phyloP scores from a whole-genome alignment of 92 coral and sea anemone genomes.

The Diadumene lineata region DNA sequence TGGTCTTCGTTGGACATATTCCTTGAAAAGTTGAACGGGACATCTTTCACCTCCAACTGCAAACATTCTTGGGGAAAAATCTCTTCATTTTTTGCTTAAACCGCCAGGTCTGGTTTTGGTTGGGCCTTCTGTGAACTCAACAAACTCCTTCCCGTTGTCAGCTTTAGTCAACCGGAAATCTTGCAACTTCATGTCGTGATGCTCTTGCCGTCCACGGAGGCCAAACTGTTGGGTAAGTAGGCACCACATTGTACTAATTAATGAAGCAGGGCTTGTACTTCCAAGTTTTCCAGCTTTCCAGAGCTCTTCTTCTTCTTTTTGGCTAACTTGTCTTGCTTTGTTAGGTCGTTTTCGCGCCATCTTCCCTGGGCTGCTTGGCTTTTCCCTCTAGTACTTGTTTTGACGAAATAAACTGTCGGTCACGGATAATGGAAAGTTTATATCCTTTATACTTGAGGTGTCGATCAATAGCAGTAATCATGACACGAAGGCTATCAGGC shows the following conservation, averaged over 20 bases:
- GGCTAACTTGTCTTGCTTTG: slow-evolving; percentile 26
- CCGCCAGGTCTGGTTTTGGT: slow-evolving; percentile 46
- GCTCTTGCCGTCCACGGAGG: too few relatives aligned
- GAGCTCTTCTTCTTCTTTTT: slow-evolving; percentile 52
- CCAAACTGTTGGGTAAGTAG: slow-evolving; percentile 43
- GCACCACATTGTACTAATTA: slow-evolving; percentile 41
- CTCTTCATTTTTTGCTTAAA: slow-evolving; percentile 24
- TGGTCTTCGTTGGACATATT: slow-evolving; percentile 32
- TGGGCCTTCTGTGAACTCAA: slow-evolving; percentile 48
- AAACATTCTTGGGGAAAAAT: slow-evolving; percentile 54
- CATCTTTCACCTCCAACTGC: slow-evolving; percentile 44
- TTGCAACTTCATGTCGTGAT: slow-evolving; percentile 35
- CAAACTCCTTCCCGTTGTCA: slow-evolving; percentile 49
- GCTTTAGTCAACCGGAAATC: slow-evolving; percentile 36
- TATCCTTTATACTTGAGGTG: slow-evolving; percentile 15
- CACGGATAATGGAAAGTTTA: slow-evolving; percentile 38
- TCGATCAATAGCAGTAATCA: slow-evolving; percentile 25
- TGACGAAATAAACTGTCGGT: slow-evolving; percentile 43
- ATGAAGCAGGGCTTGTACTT: slow-evolving; percentile 26
- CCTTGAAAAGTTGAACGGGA: slow-evolving; percentile 35
- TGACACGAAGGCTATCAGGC: slow-evolving; percentile 32
- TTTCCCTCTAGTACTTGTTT: slow-evolving; percentile 54
- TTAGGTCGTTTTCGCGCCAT: slow-evolving; percentile 33
- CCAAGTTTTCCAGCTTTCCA: slow-evolving; percentile 48
- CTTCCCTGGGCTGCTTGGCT: slow-evolving; percentile 28